These are phyloP conservation scores for Anthoscopus minutus DNA, from an alignment of 2,113 vertebrate genomes.

Conservation along the genomic window DNA sequence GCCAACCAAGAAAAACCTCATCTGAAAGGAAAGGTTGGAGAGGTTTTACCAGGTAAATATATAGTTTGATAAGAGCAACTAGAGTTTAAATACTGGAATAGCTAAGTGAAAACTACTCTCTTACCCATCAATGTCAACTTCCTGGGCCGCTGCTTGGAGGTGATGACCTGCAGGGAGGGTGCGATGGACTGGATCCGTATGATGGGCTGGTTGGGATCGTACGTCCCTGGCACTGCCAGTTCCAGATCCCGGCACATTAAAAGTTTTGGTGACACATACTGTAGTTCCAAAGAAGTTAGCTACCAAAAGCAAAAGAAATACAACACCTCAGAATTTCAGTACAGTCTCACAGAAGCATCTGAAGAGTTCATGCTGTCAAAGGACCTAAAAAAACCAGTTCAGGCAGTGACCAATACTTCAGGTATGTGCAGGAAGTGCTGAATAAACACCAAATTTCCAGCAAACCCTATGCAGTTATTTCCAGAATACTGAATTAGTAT, in stretches of 20 bases:
- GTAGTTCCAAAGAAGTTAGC: conserved; percentile 95
- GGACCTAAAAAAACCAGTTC: not conserved
- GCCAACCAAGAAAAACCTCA: not conserved
- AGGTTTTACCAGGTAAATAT: not conserved
- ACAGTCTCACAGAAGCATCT: not conserved
- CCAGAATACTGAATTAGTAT: not conserved
- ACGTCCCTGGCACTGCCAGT: conserved; percentile 92
- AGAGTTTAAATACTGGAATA: not conserved
- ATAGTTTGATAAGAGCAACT: not conserved
- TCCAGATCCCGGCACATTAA: conserved; percentile 98
- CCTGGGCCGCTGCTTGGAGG: conserved; percentile 95
- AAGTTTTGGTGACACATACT: conserved; percentile 95
- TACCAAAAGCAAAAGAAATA: conserved; percentile 48
- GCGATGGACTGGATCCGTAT: conserved; percentile 97
- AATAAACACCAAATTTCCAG: not conserved
- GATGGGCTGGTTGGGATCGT: conserved; percentile 95
- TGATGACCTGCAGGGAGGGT: conserved; percentile 95
- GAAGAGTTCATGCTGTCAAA: not conserved
- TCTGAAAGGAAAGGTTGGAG: not conserved
- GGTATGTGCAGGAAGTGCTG: not conserved
- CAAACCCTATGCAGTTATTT: not conserved
- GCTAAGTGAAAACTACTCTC: not conserved
- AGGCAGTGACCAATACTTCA: not conserved
- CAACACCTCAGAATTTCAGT: not conserved
- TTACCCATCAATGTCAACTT: conserved; percentile 97